Percentiles rank a stretch among this genome's conserved stretches.
Conservation (phyloP, 2,113 vertebrate genomes). For the Theristicus caerulescens region DNA sequence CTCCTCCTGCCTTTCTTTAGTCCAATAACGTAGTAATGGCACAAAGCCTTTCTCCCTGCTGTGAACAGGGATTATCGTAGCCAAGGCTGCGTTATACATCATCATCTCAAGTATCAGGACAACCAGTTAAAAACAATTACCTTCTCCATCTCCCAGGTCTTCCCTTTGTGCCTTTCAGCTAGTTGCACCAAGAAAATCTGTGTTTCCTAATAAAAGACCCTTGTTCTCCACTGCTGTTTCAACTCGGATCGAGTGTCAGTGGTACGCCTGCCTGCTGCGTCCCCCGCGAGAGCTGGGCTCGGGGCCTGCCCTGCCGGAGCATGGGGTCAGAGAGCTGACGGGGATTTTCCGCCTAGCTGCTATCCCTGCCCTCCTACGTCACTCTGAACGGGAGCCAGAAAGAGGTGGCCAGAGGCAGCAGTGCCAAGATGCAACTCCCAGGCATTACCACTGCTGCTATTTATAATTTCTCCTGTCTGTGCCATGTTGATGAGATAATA, state of each 20-base stretch:
- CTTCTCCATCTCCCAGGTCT: neutral
- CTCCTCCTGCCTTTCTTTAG: neutral
- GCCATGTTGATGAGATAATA: conserved; percentile 32
- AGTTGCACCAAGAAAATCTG: neutral
- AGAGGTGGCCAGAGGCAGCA: neutral
- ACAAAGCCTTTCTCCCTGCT: neutral
- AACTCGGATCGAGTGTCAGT: accelerated
- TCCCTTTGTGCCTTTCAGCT: neutral
- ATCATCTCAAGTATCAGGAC: neutral
- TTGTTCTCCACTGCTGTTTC: neutral
- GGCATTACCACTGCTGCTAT: conserved; percentile 12
- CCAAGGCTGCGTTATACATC: neutral
- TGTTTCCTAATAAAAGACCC: neutral
- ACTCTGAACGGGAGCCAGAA: neutral
- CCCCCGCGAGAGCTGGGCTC: accelerated
- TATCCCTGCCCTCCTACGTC: neutral
- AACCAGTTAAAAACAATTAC: neutral
- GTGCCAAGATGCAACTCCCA: conserved; percentile 39
- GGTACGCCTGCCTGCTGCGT: neutral
- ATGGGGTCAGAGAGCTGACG: neutral
- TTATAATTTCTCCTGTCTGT: conserved; percentile 7
- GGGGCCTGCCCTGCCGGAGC: neutral
- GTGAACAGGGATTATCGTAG: neutral
- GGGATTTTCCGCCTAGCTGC: neutral
- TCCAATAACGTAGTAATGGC: neutral